phyloP scores from a whole-genome alignment of 2,113 vertebrate species.

The Engystomops pustulosus region DNA sequence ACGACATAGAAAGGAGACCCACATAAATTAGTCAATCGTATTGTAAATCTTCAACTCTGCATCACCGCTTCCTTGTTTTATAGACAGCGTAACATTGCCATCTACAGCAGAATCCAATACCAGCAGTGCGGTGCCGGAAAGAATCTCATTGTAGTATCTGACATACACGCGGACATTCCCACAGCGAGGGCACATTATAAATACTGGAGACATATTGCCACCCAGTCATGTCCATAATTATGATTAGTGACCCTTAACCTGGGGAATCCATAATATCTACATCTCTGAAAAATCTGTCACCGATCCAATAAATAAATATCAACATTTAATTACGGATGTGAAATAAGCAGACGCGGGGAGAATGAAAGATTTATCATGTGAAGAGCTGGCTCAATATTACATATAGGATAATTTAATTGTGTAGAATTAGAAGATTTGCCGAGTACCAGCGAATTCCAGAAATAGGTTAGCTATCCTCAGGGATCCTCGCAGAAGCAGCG shows the following conservation, averaged over 20 bases:
- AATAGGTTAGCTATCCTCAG: conserved; percentile 56
- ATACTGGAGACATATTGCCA: conserved; percentile 15
- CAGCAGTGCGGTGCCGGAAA: background rate
- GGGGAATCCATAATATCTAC: conserved; percentile 21
- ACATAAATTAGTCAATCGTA: background rate
- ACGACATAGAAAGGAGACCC: conserved; percentile 12
- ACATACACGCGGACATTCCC: background rate
- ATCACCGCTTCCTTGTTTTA: background rate
- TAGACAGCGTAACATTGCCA: conserved; percentile 44
- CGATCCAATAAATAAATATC: conserved; percentile 42
- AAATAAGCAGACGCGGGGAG: conserved; percentile 15
- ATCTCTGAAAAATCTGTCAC: conserved; percentile 16
- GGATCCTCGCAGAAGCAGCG: conserved; percentile 47
- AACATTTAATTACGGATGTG: conserved; percentile 39
- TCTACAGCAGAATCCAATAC: conserved; percentile 20
- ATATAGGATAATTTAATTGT: conserved; percentile 51
- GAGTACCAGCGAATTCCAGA: conserved; percentile 47
- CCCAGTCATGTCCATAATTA: conserved; percentile 14
- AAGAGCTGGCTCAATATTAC: conserved; percentile 45
- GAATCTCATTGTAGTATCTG: background rate
- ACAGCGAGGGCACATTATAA: conserved; percentile 15
- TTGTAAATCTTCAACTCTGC: background rate
- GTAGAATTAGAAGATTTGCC: conserved; percentile 50
- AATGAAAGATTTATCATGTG: conserved; percentile 49
- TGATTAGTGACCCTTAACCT: conserved; percentile 39